Percentiles rank a stretch among this genome's conserved stretches.
Evolutionary conservation across 2,113 vertebrate species (phyloP).

Genomic region (Benitochromis conjunctus): DNA sequence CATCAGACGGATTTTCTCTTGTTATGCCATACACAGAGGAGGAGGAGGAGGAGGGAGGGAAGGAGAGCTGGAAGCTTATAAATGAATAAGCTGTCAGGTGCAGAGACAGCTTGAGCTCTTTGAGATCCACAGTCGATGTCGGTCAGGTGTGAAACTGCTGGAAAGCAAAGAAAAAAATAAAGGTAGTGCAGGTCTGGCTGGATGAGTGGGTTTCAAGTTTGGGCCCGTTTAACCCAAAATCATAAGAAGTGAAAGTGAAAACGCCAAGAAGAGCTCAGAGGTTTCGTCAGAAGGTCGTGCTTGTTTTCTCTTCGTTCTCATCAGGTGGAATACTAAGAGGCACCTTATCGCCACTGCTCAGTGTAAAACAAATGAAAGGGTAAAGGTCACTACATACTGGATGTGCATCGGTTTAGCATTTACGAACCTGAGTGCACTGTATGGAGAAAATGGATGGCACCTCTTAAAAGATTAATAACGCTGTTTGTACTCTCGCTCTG

Average conservation of each 20-base stretch:
- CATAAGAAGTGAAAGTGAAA: neutral
- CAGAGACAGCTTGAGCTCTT: constrained; percentile 16
- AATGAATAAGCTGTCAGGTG: constrained; percentile 54
- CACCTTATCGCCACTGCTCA: neutral
- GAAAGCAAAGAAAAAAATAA: neutral
- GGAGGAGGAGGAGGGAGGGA: neutral
- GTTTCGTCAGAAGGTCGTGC: neutral
- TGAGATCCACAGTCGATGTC: neutral
- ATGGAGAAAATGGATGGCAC: neutral
- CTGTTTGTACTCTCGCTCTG: constrained; percentile 3
- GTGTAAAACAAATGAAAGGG: neutral
- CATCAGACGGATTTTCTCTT: constrained; percentile 47
- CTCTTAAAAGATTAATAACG: constrained; percentile 44
- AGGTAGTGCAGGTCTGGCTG: neutral
- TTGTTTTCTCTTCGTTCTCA: neutral
- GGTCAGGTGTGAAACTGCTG: constrained; percentile 30
- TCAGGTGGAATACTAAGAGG: neutral
- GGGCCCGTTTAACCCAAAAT: neutral
- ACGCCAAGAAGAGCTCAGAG: neutral
- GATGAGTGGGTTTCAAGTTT: neutral
- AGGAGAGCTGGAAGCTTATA: constrained; percentile 7
- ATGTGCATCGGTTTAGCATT: constrained; percentile 7
- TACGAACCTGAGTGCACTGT: constrained; percentile 3
- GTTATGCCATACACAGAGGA: constrained; percentile 30
- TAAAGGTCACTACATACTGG: constrained; percentile 20